These are phyloP conservation scores for Balanococcus diminutus DNA, from an alignment of 2,888 invertebrate genomes.

Conservation along the genomic window DNA sequence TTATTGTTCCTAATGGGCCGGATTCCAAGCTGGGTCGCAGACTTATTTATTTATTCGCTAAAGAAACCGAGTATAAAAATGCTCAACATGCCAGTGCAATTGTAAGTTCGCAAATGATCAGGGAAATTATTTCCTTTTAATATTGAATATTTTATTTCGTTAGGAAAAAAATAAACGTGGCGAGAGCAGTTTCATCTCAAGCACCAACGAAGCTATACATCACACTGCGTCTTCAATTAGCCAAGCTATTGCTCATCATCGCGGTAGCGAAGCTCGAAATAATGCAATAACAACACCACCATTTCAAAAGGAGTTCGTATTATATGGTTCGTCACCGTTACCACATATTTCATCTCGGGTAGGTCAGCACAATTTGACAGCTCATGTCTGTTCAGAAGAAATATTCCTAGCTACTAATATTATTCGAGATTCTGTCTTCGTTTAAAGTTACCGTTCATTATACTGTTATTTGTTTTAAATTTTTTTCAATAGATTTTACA, in stretches of 20 bases:
- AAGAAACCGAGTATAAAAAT: slow-evolving; percentile 62
- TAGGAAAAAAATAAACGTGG: not conserved
- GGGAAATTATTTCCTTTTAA: not conserved
- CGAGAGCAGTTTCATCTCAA: slow-evolving; percentile 8
- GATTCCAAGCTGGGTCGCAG: slow-evolving; percentile 66
- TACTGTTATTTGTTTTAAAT: not conserved
- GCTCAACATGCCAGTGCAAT: not conserved
- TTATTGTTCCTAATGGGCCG: slow-evolving; percentile 65
- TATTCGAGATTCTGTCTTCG: slow-evolving; percentile 44
- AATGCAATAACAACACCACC: slow-evolving; percentile 62
- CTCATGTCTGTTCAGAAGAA: slow-evolving; percentile 66
- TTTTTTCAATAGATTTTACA: not conserved
- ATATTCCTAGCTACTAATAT: slow-evolving; percentile 46
- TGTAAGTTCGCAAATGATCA: not conserved
- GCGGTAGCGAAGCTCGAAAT: slow-evolving; percentile 61
- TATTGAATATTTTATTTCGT: not conserved
- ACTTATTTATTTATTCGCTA: slow-evolving; percentile 67
- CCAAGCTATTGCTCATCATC: not conserved
- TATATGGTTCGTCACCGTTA: slow-evolving; percentile 67
- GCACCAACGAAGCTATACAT: slow-evolving; percentile 59
- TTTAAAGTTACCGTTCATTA: slow-evolving; percentile 30
- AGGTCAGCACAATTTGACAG: slow-evolving; percentile 73
- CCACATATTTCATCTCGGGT: slow-evolving; percentile 69
- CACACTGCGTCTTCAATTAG: slow-evolving; percentile 58
- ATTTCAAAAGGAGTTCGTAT: slow-evolving; percentile 70